A percentile compares a stretch with the other conserved stretches of the same genome.
phyloP scores from a whole-genome alignment of 2,888 invertebrate genomes.

The Nomada ferruginata region DNA sequence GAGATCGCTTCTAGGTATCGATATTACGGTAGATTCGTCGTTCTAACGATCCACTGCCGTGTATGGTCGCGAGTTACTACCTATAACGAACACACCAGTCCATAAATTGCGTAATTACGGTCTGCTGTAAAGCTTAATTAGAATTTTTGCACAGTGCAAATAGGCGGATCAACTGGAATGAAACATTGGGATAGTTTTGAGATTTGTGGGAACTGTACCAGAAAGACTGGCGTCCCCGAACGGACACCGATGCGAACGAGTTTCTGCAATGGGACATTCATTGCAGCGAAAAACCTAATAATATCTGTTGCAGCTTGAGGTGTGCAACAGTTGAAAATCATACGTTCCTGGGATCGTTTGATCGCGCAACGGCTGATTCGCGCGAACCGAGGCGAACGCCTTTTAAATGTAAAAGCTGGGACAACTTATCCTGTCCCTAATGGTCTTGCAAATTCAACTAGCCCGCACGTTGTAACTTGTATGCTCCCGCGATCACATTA shows the following conservation, averaged over 20 bases:
- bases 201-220: neutral
- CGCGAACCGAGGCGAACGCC: constrained; percentile 18
- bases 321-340: neutral
- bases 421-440: constrained; percentile 1
- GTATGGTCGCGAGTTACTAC: neutral
- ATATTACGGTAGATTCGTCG: constrained; percentile 20
- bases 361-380: constrained; percentile 26
- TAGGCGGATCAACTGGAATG: neutral
- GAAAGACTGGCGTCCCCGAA: neutral
- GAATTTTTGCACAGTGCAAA: constrained; percentile 1
- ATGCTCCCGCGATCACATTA: no score
- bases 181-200: neutral
- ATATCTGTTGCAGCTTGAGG: neutral
- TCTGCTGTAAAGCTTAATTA: constrained; percentile 4
- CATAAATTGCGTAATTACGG: constrained; percentile 28
- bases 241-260: neutral
- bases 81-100: constrained; percentile 1
- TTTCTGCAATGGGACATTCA: neutral
- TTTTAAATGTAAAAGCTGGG: neutral
- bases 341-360: constrained; percentile 13
- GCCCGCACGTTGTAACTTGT: neutral
- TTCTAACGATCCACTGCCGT: constrained; percentile 9
- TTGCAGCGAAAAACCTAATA: constrained; percentile 15
- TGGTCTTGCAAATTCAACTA: neutral
- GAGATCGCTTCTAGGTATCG: constrained; percentile 10